A percentile compares a stretch with the other conserved stretches of the same genome.
Conservation (phyloP, 2,113 vertebrate genomes). For the Pachycephala philippinensis region DNA sequence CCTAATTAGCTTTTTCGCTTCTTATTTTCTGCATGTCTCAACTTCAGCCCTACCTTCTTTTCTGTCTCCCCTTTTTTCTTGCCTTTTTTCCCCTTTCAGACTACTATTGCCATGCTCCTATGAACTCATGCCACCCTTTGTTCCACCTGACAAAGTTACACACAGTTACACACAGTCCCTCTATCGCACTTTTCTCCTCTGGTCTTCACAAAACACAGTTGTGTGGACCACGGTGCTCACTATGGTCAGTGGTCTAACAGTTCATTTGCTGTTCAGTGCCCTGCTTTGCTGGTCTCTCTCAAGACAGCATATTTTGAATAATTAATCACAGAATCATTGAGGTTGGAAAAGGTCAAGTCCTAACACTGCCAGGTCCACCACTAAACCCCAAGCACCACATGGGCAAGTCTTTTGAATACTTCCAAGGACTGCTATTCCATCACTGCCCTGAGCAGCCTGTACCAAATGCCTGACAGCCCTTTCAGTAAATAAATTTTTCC, state of each 20-base stretch:
- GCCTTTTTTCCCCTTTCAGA: background rate
- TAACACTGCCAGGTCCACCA: background rate
- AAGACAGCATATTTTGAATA: background rate
- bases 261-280: background rate
- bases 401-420: background rate
- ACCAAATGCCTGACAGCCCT: background rate
- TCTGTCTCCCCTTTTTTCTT: too few relatives aligned
- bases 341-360: background rate
- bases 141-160: background rate
- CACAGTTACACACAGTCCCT: background rate
- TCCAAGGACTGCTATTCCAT: background rate
- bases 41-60: background rate
- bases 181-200: background rate
- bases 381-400: background rate
- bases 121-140: background rate
- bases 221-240: fast-evolving
- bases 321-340: background rate
- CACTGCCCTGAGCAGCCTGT: background rate
- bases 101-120: background rate
- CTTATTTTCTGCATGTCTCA: background rate
- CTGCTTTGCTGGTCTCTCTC: background rate
- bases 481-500: background rate
- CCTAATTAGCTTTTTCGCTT: background rate
- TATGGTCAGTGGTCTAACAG: background rate
- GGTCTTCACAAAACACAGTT: background rate